Evolutionary conservation across 2,113 vertebrate species (phyloP), one percentile per base, ranked within the genome.

Genomic region (Nerophis ophidion): DNA sequence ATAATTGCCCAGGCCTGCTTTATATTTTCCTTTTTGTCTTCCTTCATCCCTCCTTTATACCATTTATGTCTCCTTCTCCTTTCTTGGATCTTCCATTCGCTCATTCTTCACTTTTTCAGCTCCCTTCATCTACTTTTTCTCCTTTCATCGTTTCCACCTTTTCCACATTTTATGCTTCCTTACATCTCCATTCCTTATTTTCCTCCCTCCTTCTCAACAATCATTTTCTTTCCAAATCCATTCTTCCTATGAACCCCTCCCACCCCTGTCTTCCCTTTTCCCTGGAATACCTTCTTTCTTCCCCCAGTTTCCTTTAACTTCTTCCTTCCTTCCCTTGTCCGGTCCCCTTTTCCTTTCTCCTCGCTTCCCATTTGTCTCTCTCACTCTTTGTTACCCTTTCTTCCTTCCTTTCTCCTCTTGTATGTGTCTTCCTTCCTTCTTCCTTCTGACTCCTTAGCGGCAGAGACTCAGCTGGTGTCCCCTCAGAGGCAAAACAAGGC

Each of bases 401-500:
- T 52, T 49, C 48, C 38, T 40, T 40, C 38, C 40, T 44, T 12
- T 44, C 40, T 44, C 12, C 5, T 40, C 38, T 8, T 11, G 12
- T 12, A 11, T 26, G 12, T 12, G 40, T 26, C n/a, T 19, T 53
- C 51, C 8, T 9, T 48, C 17, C 5, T 52, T n/a, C 26, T 14
- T 53, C 33, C 13, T 53, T 35, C 13, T 4, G 47, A 34, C 58
- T 57, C 55, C 60, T 63, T 4, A 5, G 68, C 63, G 79, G 64
- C 75, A 60, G 61, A 75, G 68, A 63, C 74, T 81, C 82, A 81
- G 71, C 86, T 82, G 74, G 79, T 77, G 77, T 84, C 80, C 80
- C 65, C 61, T 79, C 67, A 77, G 85, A 88, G 58, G 68, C 87
- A 85, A 9, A 89, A 90, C 88, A 89, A 87, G 79, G 74, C 68